A percentile compares a stretch with the other conserved stretches of the same genome.
These are phyloP conservation scores for Drosophila sordidula DNA, from an alignment of 2,888 invertebrate species.

Conservation along the genomic window DNA sequence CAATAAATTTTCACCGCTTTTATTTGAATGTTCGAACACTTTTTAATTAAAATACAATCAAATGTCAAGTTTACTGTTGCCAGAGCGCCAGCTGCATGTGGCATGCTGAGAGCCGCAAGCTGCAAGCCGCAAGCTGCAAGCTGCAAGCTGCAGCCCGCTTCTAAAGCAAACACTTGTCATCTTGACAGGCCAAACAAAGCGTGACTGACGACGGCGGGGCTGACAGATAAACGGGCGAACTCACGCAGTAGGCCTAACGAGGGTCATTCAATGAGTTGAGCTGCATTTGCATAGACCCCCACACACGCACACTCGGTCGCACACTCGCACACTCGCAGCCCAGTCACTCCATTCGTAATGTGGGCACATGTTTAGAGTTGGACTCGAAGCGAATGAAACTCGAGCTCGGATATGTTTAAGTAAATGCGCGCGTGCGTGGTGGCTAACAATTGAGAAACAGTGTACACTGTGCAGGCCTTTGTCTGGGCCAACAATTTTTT, in stretches of 20 bases:
- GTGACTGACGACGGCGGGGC: conserved; percentile 64
- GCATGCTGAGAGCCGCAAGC: conserved; percentile 23
- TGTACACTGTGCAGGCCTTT: conserved; percentile 54
- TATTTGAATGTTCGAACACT: conserved; percentile 54
- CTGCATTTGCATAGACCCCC: conserved; percentile 73
- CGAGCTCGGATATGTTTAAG: conserved; percentile 74
- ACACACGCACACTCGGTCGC: conserved; percentile 43
- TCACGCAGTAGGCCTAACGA: conserved; percentile 70
- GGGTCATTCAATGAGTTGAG: conserved; percentile 74
- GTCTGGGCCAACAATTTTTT: conserved; percentile 43
- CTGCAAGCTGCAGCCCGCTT: conserved; percentile 34
- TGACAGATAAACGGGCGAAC: conserved; percentile 34
- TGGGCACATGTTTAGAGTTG: conserved; percentile 64
- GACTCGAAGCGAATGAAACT: conserved; percentile 51
- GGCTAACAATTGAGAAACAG: conserved; percentile 80
- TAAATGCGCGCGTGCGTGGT: conserved; percentile 82
- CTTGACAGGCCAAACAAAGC: conserved; percentile 81
- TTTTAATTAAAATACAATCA: conserved; percentile 81
- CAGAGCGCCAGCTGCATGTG: conserved; percentile 70
- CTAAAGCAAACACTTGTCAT: conserved; percentile 80
- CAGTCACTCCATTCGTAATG: conserved; percentile 58
- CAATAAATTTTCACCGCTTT: conserved; percentile 68
- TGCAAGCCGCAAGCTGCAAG: too few species aligned
- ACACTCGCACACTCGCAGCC: not conserved
- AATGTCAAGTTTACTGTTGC: conserved; percentile 78